These are phyloP conservation scores for Aethina tumida DNA, from an alignment of 1,140 invertebrate species.

Conservation along the genomic window DNA sequence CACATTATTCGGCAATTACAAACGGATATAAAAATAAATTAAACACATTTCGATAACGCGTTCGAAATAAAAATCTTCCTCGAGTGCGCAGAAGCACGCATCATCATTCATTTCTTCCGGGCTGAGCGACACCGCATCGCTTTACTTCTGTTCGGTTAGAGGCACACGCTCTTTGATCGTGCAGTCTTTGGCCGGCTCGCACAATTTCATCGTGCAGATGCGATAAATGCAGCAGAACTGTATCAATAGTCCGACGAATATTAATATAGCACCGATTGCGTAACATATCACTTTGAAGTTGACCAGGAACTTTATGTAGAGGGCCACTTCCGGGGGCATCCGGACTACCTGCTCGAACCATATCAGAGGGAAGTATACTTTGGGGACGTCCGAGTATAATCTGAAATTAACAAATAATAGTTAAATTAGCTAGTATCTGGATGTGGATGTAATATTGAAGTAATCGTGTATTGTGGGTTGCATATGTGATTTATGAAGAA, in stretches of 20 bases:
- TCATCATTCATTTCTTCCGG: too few relatives aligned
- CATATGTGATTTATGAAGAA: too few relatives aligned
- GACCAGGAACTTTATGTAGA: constrained; percentile 19
- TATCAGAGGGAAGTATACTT: constrained; percentile 61
- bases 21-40: too few relatives aligned
- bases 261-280: constrained; percentile 16
- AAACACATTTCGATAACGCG: too few relatives aligned
- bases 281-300: constrained; percentile 21
- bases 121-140: constrained; percentile 27
- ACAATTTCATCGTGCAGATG: constrained; percentile 15
- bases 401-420: constrained; percentile 35
- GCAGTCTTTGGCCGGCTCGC: too few relatives aligned
- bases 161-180: too few relatives aligned
- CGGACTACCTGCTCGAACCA: constrained; percentile 64
- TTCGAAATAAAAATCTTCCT: too few relatives aligned
- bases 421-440: constrained; percentile 1
- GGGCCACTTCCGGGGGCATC: constrained; percentile 31
- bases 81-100: too few relatives aligned
- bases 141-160: constrained; percentile 27
- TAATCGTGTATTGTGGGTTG: too few relatives aligned
- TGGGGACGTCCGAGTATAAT: constrained; percentile 54
- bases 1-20: too few relatives aligned
- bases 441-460: too few relatives aligned
- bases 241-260: constrained; percentile 16
- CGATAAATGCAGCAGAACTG: constrained; percentile 11